Conservation (phyloP, 2,797 vertebrate species). For the Sebastes ruberrimus region DNA sequence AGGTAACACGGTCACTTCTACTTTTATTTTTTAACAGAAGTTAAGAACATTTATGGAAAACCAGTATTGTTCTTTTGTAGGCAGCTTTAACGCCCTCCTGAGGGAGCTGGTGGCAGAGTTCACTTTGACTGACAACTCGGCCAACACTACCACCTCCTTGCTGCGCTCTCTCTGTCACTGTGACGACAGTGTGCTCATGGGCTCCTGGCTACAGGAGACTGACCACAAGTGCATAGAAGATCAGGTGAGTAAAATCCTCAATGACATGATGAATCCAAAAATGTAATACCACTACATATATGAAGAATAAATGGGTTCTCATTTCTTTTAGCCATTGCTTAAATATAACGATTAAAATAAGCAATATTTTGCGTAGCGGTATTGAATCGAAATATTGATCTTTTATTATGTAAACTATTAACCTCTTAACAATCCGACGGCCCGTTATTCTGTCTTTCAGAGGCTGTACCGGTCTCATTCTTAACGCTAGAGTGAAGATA, state of each 20-base stretch:
- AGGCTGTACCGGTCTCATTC: no score
- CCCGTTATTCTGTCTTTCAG: no score
- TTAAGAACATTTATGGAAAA: not conserved
- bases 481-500: no score
- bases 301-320: not conserved
- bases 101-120: conserved; percentile 98
- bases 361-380: no score
- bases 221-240: conserved; percentile 99
- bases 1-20: conserved; percentile 81
- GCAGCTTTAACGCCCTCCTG: conserved; percentile 95
- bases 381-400: no score
- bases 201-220: conserved; percentile 98
- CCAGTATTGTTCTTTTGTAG: conserved; percentile 71
- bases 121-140: conserved; percentile 97
- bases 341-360: not conserved
- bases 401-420: no score
- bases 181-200: conserved; percentile 98
- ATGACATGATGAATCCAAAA: not conserved
- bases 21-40: not conserved
- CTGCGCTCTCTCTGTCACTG: conserved; percentile 98
- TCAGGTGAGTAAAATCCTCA: conserved; percentile 83
- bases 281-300: not conserved
- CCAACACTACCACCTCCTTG: conserved; percentile 97
- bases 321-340: not conserved
- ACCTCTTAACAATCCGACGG: no score